phyloP scores from a whole-genome alignment of 2,888 invertebrate species.

The Cosmia trapezina region DNA sequence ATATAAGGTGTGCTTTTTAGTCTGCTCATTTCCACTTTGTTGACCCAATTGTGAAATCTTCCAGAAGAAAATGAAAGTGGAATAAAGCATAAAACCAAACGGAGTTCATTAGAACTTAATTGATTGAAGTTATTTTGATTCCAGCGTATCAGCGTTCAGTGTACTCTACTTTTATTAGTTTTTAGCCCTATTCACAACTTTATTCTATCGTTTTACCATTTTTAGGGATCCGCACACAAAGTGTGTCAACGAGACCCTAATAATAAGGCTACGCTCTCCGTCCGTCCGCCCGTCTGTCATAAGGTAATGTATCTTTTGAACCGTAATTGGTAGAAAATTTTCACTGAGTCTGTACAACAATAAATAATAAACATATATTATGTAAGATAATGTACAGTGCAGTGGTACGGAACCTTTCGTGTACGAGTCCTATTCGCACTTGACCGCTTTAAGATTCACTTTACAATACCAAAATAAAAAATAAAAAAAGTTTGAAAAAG shows the following conservation, averaged over 20 bases:
- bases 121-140: neutral
- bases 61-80: neutral
- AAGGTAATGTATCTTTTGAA: no score
- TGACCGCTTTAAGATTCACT: neutral
- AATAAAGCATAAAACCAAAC: neutral
- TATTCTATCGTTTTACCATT: neutral
- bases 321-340: no score
- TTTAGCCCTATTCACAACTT: neutral
- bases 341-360: no score
- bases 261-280: no score
- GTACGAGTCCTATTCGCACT: no score
- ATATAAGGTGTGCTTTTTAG: neutral
- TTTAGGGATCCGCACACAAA: no score
- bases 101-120: neutral
- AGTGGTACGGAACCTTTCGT: no score
- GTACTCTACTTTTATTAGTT: neutral
- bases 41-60: neutral
- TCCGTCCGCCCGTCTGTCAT: no score
- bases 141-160: neutral
- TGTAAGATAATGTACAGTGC: no score
- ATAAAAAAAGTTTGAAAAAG: neutral
- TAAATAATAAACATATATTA: no score
- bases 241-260: no score
- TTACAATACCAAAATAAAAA: neutral
- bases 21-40: conserved; percentile 3